Percentiles rank a stretch among this genome's conserved stretches.
Evolutionary conservation across 2,888 invertebrate genomes (phyloP).

Genomic region (Heliconius cydno): DNA sequence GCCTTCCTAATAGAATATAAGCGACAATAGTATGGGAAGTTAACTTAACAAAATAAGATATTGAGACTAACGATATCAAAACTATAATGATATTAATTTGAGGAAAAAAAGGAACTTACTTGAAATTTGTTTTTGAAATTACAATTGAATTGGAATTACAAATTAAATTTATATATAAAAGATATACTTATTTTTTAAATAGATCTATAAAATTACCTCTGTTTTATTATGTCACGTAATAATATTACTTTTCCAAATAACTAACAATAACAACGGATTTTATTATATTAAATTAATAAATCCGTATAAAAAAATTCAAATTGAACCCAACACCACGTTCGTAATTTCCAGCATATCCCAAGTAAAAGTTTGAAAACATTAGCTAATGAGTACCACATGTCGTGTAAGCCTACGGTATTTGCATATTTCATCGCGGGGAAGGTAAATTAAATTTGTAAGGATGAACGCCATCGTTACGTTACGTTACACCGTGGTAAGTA

Average conservation of each 20-base stretch:
- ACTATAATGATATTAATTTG: background rate
- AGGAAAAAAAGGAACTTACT: background rate
- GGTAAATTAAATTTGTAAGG: slow-evolving; percentile 51
- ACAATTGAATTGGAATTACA: too few species aligned
- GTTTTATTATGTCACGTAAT: too few species aligned
- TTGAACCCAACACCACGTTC: background rate
- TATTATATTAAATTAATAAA: background rate
- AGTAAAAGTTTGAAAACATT: slow-evolving; percentile 39
- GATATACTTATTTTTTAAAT: too few species aligned
- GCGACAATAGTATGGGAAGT: background rate
- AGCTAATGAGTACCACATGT: slow-evolving; percentile 44
- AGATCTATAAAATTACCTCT: too few species aligned
- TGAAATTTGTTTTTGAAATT: too few species aligned
- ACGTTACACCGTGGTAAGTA: background rate
- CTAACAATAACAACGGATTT: background rate
- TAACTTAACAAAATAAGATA: background rate
- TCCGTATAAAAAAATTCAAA: background rate
- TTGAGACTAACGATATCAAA: background rate
- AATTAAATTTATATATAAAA: too few species aligned
- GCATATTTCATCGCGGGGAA: slow-evolving; percentile 46
- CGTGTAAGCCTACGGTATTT: slow-evolving; percentile 40
- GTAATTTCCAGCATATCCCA: slow-evolving; percentile 21
- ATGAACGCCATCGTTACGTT: slow-evolving; percentile 1
- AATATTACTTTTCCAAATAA: too few species aligned
- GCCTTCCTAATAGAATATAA: background rate